Evolutionary conservation across 37 sponge, comb jelly and placozoan species (phyloP).

Genomic region (Halichondria panicea): DNA sequence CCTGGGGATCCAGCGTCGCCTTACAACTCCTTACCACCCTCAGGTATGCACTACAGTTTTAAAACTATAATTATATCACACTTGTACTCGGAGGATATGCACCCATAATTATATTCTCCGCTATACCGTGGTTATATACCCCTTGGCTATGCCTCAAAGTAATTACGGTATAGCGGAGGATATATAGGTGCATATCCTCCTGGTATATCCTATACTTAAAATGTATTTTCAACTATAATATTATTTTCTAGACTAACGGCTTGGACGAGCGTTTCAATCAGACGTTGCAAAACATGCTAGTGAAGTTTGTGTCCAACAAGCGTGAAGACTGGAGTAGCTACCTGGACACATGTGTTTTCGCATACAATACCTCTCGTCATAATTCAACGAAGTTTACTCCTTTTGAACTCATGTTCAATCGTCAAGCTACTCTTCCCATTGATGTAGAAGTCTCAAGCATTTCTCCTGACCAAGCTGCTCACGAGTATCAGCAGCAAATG

Average conservation of each 20-base stretch:
- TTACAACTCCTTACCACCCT: conserved; percentile 66
- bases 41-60: conserved; percentile 41
- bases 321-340: conserved; percentile 35
- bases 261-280: conserved; percentile 73
- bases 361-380: conserved; percentile 76
- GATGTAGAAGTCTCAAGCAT: conserved; percentile 35
- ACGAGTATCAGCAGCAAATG: conserved; percentile 1
- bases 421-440: conserved; percentile 59
- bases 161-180: too few species aligned
- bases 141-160: too few species aligned
- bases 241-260: conserved; percentile 55
- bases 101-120: too few species aligned
- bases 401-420: conserved; percentile 73
- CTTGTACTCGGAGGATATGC: too few species aligned
- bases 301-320: conserved; percentile 56
- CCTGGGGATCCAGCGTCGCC: conserved; percentile 37
- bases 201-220: too few species aligned
- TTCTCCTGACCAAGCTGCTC: conserved; percentile 14
- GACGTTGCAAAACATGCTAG: conserved; percentile 71
- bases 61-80: too few species aligned
- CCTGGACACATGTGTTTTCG: conserved; percentile 71
- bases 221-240: not conserved
- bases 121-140: too few species aligned
- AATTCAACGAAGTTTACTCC: conserved; percentile 73
- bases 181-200: too few species aligned